Base-by-base conservation (phyloP, 2,113 vertebrate species). In the Gymnocephalus cernua region DNA sequence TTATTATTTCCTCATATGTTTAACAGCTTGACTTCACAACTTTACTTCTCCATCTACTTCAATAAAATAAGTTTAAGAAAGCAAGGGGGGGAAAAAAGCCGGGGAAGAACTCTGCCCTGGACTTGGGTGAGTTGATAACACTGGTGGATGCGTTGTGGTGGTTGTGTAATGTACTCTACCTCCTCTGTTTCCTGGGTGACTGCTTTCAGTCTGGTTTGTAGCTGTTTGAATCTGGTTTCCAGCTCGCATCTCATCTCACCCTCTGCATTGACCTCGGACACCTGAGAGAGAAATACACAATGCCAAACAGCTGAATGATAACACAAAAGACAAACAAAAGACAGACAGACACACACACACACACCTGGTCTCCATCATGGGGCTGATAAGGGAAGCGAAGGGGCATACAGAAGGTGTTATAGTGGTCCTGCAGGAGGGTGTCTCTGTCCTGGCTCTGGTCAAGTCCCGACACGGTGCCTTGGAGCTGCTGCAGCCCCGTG, bases 281-380 rank as follows among this genome's bases (percentile, higher is more conserved):
- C 95, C 97, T 97, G 85, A 3, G 10, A 51, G 6, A 27, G 51
- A 51, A 5, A 32, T 51, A 86, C 5, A 15, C 53, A 44, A 16
- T 48, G 35, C 18, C 4, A 44, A 75, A 38, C 32, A n/a, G 8
- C 58, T 1, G 18, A 62, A 41, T 27, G 53, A 25, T 21, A 41
- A 41, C 7, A 16, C 25, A 21, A 6, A 15, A 21, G 23, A 54
- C 19, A 35, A 32, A 66, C 27, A 62, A 50, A 25, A n/a, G n/a
- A n/a, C n/a, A n/a, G n/a, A n/a, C n/a, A n/a, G n/a, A 68, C 23
- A 77, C 15, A 48, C 32, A 69, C 56, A 62, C 2, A 47, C 82
- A 11, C 50, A 97, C 97, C 96, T 96, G 94, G 88, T 98, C 97
- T 2, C 95, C 96, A 2, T 97, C 96, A 0, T 98, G 96, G 2